Evolutionary conservation across 2,113 vertebrate species (phyloP).

Genomic region (Elanus axillaris): DNA sequence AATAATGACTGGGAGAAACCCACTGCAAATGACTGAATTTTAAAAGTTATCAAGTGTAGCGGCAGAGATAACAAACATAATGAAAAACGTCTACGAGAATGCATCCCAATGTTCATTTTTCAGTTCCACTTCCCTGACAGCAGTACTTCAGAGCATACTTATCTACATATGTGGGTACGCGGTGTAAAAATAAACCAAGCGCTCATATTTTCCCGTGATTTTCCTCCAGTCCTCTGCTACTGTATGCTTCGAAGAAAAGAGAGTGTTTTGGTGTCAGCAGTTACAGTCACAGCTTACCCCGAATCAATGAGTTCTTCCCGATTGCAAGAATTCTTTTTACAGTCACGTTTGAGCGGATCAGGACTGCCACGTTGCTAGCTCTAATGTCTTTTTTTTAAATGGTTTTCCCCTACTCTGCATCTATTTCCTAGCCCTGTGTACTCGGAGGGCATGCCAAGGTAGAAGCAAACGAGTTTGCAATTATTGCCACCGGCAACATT

Average conservation of each 20-base stretch:
- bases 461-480: slow-evolving; percentile 3
- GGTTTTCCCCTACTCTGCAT: neutral
- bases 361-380: neutral
- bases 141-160: neutral
- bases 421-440: neutral
- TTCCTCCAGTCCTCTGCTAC: neutral
- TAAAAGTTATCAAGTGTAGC: neutral
- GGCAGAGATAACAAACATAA: neutral
- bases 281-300: neutral
- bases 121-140: neutral
- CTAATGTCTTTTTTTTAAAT: neutral
- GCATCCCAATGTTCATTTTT: neutral
- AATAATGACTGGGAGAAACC: slow-evolving; percentile 27
- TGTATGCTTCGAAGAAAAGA: neutral
- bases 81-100: neutral
- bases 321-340: neutral
- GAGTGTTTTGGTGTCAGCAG: neutral
- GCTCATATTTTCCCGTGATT: neutral
- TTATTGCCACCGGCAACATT: neutral
- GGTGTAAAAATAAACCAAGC: slow-evolving; percentile 7
- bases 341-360: accelerated
- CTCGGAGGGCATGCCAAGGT: slow-evolving; percentile 45
- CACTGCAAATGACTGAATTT: neutral
- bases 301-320: neutral
- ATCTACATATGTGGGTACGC: neutral